Evolutionary conservation across 2,113 vertebrate species (phyloP).

Genomic region (Pleuronectes platessa): DNA sequence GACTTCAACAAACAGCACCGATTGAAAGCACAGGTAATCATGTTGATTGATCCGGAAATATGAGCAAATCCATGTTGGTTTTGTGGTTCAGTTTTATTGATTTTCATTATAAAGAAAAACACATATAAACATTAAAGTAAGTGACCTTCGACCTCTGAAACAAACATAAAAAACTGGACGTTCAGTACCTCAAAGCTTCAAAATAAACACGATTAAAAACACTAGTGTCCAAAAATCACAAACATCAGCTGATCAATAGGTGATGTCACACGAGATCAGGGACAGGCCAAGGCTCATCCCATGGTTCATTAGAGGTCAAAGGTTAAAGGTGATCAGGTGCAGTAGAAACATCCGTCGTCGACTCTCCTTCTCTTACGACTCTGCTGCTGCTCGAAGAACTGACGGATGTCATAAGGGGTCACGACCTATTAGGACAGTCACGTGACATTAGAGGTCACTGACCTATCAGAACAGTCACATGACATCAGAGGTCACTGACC

Average conservation of each 20-base stretch:
- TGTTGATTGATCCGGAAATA: too few relatives aligned
- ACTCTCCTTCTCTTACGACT: conserved; percentile 88
- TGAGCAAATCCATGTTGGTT: neutral
- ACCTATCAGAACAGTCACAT: too few relatives aligned
- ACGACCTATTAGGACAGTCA: conserved; percentile 85
- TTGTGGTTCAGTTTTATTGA: conserved; percentile 32
- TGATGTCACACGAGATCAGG: neutral
- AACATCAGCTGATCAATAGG: neutral
- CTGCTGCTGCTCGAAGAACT: conserved; percentile 96
- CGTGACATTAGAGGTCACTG: neutral
- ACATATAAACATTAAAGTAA: neutral
- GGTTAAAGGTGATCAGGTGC: conserved; percentile 67
- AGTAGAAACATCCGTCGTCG: conserved; percentile 66
- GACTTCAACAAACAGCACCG: too few relatives aligned
- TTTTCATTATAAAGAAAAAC: conserved; percentile 30
- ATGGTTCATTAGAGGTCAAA: neutral
- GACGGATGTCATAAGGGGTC: conserved; percentile 94
- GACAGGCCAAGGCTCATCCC: neutral
- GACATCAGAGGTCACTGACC: too few relatives aligned
- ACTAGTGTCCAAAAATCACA: neutral
- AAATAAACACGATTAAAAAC: neutral
- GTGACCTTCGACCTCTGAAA: conserved; percentile 8
- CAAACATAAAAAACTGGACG: neutral
- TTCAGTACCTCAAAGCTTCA: neutral
- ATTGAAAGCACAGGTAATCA: too few relatives aligned